Evolutionary conservation across 1,140 invertebrate species (phyloP), one percentile per base, ranked within the genome.

Genomic region (Euura lappo): DNA sequence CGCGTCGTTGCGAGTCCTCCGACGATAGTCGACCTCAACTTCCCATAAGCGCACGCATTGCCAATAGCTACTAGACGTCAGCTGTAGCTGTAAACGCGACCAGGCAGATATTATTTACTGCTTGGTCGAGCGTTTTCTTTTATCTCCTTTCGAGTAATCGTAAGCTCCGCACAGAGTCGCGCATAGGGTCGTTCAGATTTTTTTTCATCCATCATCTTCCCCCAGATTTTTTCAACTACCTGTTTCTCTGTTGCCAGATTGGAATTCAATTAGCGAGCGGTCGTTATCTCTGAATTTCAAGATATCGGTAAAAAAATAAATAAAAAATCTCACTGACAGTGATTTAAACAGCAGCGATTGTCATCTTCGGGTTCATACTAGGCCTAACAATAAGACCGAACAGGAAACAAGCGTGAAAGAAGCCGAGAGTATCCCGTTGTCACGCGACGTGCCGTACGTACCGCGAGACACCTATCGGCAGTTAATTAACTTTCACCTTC

Each of bases 401-500:
- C 7, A 67, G 28, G n/a, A 67, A 13, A 13, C 6, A 44, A 13
- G 13, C 44, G 28, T 68, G 13, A 28, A 42, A 28, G 11, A 13
- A 10, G 28, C 28, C 28, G 28, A 28, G 28, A 28, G 28, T 28
- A 28, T 28, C 28, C 28, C 10, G 28, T 68, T 8, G 66, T 68
- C 66, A 68, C 66, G 4, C 4, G 66, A 43, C 66, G 42, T 28
- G 28, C 28, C 0, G 28, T 28, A 28, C 28, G 28, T 28, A 28
- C 28, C 28, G 28, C 28, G 28, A 28, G 28, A 28, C 44, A 42
- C 13, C 66, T 68, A 11, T 0, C 66, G 44, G 8, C 66, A 42
- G 66, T 28, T 68, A 68, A 68, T 68, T 68, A 68, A 68, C 66
- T 68, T 68, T 68, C 66, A 68, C 66, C 66, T 68, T 68, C 66